A percentile compares a stretch with the other conserved stretches of the same genome.
phyloP scores from a whole-genome alignment of 2,797 vertebrate species.

The Neosilurus mollespiculum region DNA sequence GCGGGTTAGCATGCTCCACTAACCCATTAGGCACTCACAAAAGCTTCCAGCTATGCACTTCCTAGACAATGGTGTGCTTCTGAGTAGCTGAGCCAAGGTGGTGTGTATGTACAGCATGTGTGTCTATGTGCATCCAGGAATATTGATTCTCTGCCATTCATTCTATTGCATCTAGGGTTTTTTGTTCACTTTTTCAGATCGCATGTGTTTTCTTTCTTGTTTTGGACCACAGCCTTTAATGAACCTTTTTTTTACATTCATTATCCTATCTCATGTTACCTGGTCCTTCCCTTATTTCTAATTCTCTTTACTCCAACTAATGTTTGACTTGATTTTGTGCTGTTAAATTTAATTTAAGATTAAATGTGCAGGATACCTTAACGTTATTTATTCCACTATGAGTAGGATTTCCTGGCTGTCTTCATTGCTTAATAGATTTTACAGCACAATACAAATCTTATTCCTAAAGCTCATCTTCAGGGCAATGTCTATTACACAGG shows the following conservation, averaged over 20 bases:
- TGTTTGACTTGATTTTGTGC: neutral
- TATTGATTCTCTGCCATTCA: slow-evolving; percentile 3
- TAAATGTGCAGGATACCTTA: neutral
- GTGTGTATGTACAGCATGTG: neutral
- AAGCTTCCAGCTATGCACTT: slow-evolving; percentile 31
- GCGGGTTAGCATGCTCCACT: slow-evolving; percentile 49
- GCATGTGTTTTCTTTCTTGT: slow-evolving; percentile 16
- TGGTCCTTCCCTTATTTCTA: neutral
- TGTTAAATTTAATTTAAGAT: neutral
- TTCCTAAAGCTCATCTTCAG: slow-evolving; percentile 19
- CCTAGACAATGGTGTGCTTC: slow-evolving; percentile 27
- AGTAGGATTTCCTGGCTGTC: neutral
- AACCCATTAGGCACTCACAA: slow-evolving; percentile 42
- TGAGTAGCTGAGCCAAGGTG: slow-evolving; percentile 8
- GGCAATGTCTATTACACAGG: slow-evolving; percentile 19
- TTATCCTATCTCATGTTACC: slow-evolving; percentile 21
- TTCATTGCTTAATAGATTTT: slow-evolving; percentile 37
- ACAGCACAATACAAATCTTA: slow-evolving; percentile 43
- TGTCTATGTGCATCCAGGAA: neutral
- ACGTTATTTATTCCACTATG: neutral
- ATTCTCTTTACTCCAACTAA: neutral
- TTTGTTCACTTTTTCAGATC: neutral
- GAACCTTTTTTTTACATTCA: neutral
- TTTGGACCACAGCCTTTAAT: neutral
- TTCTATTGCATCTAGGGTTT: neutral